Conservation (phyloP, 2,797 vertebrate genomes). For the Enteromius afrohamiltoni region DNA sequence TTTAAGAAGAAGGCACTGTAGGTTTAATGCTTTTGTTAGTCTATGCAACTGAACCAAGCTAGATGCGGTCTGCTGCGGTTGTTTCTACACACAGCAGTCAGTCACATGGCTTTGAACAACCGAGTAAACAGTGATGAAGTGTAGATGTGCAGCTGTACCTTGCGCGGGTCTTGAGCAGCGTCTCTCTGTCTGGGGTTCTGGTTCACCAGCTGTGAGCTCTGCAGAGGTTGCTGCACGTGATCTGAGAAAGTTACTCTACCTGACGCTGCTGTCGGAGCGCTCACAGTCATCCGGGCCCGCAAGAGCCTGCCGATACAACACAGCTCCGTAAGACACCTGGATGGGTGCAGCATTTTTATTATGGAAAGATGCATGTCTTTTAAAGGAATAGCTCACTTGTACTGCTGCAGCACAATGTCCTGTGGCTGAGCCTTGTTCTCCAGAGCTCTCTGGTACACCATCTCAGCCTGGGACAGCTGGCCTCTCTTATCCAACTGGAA, state of each 20-base stretch:
- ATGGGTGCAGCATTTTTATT: background rate
- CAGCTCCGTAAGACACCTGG: background rate
- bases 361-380: background rate
- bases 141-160: conserved; percentile 60
- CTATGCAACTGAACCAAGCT: too few relatives aligned
- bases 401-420: conserved; percentile 78
- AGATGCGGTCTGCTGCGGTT: too few relatives aligned
- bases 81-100: too few relatives aligned
- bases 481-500: conserved; percentile 78
- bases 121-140: too few relatives aligned
- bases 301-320: conserved; percentile 75
- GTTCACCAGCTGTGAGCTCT: conserved; percentile 78
- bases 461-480: conserved; percentile 72
- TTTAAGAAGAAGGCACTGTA: background rate
- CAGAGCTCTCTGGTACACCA: conserved; percentile 81
- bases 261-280: conserved; percentile 57
- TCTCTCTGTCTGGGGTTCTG: conserved; percentile 71
- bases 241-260: conserved; percentile 68
- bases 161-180: conserved; percentile 45
- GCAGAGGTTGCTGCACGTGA: conserved; percentile 71
- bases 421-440: conserved; percentile 84
- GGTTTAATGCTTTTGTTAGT: too few relatives aligned
- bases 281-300: conserved; percentile 69
- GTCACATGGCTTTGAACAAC: background rate
- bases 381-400: conserved; percentile 72